Percentiles rank a stretch among this genome's conserved stretches.
Evolutionary conservation across 2,797 vertebrate genomes (phyloP).

Genomic region (Megalops cyprinoides): DNA sequence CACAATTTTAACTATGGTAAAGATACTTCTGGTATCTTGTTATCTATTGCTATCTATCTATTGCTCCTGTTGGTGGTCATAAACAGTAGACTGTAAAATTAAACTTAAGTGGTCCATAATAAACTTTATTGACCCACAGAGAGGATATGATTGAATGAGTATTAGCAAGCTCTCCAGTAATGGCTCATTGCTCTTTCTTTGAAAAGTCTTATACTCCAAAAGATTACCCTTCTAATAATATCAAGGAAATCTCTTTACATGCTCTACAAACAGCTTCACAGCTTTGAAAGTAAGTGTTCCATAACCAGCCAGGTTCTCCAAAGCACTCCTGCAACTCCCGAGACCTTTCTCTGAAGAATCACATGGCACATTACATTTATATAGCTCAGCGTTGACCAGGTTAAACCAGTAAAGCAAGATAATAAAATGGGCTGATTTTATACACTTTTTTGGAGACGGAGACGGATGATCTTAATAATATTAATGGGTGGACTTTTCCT

Average conservation of each 20-base stretch:
- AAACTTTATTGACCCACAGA: constrained; percentile 39
- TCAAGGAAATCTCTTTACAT: constrained; percentile 30
- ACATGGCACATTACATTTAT: constrained; percentile 27
- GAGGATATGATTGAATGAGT: constrained; percentile 33
- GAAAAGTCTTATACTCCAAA: constrained; percentile 37
- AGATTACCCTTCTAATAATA: constrained; percentile 36
- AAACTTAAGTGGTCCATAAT: constrained; percentile 20
- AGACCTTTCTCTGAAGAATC: constrained; percentile 24
- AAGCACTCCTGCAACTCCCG: constrained; percentile 22
- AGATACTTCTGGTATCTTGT: too few species aligned
- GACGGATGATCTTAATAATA: constrained; percentile 10
- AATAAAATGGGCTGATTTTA: constrained; percentile 24
- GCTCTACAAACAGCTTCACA: constrained; percentile 28
- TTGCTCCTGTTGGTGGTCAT: constrained; percentile 11
- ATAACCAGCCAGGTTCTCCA: constrained; percentile 33
- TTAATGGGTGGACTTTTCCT: constrained; percentile 28
- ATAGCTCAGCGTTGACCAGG: constrained; percentile 18
- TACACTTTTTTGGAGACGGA: constrained; percentile 14
- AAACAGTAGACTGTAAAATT: constrained; percentile 25
- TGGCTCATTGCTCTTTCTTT: constrained; percentile 41
- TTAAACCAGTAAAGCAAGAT: constrained; percentile 9
- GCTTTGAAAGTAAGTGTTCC: constrained; percentile 28
- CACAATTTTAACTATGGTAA: constrained; percentile 3
- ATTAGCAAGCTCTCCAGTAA: constrained; percentile 42
- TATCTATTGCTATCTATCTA: too few species aligned